These are phyloP conservation scores for Bombus difficillimus DNA, from an alignment of 1,140 invertebrate species.

Conservation along the genomic window DNA sequence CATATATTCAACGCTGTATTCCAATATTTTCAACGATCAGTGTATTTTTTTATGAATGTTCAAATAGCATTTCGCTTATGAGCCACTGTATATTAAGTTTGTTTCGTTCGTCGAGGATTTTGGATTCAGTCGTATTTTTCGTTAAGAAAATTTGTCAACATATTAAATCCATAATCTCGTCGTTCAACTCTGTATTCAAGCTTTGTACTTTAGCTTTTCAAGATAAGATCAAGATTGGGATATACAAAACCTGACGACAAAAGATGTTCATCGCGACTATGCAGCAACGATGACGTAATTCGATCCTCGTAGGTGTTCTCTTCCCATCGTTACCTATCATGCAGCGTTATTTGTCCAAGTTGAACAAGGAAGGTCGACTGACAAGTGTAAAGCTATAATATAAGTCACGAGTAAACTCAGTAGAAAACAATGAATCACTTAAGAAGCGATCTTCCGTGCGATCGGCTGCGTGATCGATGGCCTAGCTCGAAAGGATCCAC, in stretches of 20 bases:
- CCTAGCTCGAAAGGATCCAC: conserved; percentile 15
- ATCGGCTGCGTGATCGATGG: conserved; percentile 50
- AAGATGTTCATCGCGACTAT: not conserved
- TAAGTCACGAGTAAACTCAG: conserved; percentile 46
- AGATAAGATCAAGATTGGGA: too few species aligned
- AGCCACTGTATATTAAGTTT: not conserved
- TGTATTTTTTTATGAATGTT: too few species aligned
- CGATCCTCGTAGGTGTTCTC: not conserved
- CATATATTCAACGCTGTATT: too few species aligned
- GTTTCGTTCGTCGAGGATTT: not conserved
- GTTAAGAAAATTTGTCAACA: not conserved
- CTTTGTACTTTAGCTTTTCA: too few species aligned
- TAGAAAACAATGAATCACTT: conserved; percentile 56
- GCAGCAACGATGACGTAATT: not conserved
- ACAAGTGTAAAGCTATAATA: conserved; percentile 28
- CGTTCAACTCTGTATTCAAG: too few species aligned
- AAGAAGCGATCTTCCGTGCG: conserved; percentile 45
- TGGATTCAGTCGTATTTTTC: too few species aligned
- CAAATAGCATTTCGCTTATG: not conserved
- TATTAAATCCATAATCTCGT: too few species aligned
- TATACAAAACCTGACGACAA: too few species aligned
- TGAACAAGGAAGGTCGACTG: conserved; percentile 19
- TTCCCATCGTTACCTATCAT: not conserved
- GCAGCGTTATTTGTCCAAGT: conserved; percentile 32
- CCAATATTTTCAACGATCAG: too few species aligned